Evolutionary conservation across 2,888 invertebrate genomes (phyloP).

Genomic region (Calameuta filiformis): DNA sequence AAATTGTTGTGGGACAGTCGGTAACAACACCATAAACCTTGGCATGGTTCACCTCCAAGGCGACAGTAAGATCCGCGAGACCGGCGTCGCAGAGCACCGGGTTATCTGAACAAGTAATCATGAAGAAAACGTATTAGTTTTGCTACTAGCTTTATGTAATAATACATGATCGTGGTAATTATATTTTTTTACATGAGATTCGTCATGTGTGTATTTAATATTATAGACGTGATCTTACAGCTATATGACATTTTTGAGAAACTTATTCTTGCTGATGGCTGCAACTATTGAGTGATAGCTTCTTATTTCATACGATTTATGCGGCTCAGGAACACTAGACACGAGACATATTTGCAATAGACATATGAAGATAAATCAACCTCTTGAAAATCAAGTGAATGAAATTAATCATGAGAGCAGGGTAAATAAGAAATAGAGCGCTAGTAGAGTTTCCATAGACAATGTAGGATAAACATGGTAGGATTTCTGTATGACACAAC

Average conservation of each 20-base stretch:
- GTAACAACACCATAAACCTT: slow-evolving; percentile 77
- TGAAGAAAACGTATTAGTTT: background rate
- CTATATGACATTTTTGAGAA: background rate
- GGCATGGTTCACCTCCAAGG: slow-evolving; percentile 79
- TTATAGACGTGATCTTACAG: background rate
- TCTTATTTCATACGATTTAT: background rate
- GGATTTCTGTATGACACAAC: background rate
- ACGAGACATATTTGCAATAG: background rate
- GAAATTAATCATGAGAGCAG: background rate
- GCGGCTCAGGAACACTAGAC: background rate
- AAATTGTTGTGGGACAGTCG: slow-evolving; percentile 53
- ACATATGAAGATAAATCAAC: background rate
- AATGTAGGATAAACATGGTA: background rate
- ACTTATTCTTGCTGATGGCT: background rate
- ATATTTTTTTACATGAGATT: background rate
- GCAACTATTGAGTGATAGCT: background rate
- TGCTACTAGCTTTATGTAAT: background rate
- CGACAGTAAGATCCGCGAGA: slow-evolving; percentile 76
- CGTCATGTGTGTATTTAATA: background rate
- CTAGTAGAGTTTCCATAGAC: background rate
- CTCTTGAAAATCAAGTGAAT: background rate
- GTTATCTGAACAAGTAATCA: slow-evolving; percentile 72
- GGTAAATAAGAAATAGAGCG: background rate
- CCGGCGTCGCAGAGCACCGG: slow-evolving; percentile 83
- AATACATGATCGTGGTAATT: background rate